A percentile compares a stretch with the other conserved stretches of the same genome.
Conservation (phyloP, 2,113 vertebrate species). For the Ochotona princeps region DNA sequence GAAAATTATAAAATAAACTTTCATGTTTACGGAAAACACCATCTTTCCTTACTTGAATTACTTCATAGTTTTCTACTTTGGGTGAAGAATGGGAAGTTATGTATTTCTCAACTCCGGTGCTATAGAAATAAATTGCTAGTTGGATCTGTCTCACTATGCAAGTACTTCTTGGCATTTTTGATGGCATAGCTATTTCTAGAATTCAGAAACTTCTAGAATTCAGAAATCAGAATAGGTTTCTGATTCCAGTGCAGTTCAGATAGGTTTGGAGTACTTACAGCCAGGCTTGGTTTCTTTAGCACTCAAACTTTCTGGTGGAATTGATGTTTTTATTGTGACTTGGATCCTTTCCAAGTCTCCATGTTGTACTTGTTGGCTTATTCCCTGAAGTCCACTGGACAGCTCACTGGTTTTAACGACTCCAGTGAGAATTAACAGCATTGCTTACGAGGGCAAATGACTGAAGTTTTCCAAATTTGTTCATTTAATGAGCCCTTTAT, state of each 20-base stretch:
- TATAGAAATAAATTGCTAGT: conserved; percentile 27
- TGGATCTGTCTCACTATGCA: not conserved
- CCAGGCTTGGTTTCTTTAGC: not conserved
- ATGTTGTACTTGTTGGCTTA: not conserved
- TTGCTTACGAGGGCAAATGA: not conserved
- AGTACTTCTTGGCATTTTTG: not conserved
- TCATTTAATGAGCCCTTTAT: not conserved
- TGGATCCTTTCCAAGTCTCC: not conserved
- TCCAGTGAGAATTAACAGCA: not conserved
- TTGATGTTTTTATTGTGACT: not conserved
- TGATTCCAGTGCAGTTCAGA: not conserved
- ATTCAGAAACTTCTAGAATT: conserved; percentile 31
- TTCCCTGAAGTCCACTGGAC: not conserved
- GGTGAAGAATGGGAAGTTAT: not conserved
- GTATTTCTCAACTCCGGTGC: conserved; percentile 36
- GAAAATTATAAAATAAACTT: not conserved
- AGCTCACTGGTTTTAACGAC: not conserved
- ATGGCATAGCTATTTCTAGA: conserved; percentile 6
- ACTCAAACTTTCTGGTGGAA: not conserved
- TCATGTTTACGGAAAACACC: not conserved
- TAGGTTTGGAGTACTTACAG: not conserved
- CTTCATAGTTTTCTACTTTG: not conserved
- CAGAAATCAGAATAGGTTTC: not conserved
- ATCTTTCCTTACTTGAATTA: conserved; percentile 12
- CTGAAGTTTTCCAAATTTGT: not conserved